Base-by-base conservation (phyloP, 1,140 invertebrate genomes). In the Drosophila albomicans region DNA sequence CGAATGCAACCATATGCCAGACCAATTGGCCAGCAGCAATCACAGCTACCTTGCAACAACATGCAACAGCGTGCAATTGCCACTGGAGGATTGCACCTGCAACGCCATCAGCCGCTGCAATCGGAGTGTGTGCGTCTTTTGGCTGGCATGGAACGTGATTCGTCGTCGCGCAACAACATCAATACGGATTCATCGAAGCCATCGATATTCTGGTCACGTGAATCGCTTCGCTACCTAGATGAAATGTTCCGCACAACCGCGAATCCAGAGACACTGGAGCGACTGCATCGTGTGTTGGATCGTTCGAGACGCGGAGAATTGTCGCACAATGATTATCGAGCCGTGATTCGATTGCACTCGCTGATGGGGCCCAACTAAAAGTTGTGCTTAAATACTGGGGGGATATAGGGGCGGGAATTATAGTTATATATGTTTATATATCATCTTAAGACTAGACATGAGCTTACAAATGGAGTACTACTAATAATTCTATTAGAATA, bases 261-360 rank as follows among this genome's bases (percentile, higher is more conserved):
- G 25, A 76, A 76, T 32, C 1, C 64, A 15, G 78, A 79, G 1
- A 79, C 78, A 1, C 5, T 79, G 16, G 74, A 79, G 35, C 86
- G 91, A 10, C 63, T 92, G 43, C 61, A 81, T 25, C 87, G 87
- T 8, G 90, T 92, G 4, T 59, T 87, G 20, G 54, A 72, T 8
- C 81, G 91, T 41, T 87, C 88, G 5, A 58, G 67, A 35, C 78
- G 75, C 13, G 91, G 91, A 4, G 69, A 71, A 35, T 65, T 92
- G 25, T 92, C 91, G 45, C 81, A 92, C 48, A 92, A 92, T 63
- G 91, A 92, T 35, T 92, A 92, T 67, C 87, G 85, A 10, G 87
- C 91, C 11, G 91, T 92, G 2, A 92, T 92, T 32, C 69, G 73
- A 51, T 51, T 92, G 45, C 81, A 89, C 52, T 75, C 81, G 3